A percentile compares a stretch with the other conserved stretches of the same genome.
phyloP scores from a whole-genome alignment of 2,797 vertebrate species.

The Gymnopithys bicolor region DNA sequence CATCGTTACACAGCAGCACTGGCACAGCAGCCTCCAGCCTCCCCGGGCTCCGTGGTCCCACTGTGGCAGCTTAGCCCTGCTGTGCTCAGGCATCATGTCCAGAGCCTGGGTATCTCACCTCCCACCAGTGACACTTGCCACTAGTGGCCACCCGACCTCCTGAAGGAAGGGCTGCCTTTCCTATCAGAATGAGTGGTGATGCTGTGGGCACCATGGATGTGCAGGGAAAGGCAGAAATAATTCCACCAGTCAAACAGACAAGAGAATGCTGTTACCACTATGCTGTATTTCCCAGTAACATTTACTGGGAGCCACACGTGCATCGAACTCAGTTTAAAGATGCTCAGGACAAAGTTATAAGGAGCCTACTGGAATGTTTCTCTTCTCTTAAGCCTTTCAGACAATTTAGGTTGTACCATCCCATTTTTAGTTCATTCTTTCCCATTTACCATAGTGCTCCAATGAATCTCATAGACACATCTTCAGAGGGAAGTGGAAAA shows the following conservation, averaged over 20 bases:
- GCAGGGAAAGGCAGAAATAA: background rate
- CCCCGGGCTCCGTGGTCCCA: background rate
- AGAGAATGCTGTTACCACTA: rapidly evolving
- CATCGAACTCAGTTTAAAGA: background rate
- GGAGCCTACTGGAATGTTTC: background rate
- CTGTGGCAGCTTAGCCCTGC: rapidly evolving
- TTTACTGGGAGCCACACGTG: background rate
- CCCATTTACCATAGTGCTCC: background rate
- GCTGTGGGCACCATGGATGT: rapidly evolving
- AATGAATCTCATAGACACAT: slow-evolving; percentile 25
- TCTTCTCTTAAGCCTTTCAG: background rate
- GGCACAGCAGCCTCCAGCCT: rapidly evolving
- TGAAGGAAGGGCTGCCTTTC: background rate
- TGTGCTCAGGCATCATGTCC: rapidly evolving
- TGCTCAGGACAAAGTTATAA: background rate
- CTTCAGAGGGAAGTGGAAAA: slow-evolving; percentile 6
- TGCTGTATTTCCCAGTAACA: background rate
- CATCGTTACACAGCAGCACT: rapidly evolving
- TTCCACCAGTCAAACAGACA: background rate
- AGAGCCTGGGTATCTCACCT: background rate
- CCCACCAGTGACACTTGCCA: background rate
- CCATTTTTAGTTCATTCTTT: slow-evolving; percentile 51
- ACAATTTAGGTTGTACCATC: slow-evolving; percentile 1
- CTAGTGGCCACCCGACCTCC: rapidly evolving
- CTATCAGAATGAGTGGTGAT: background rate